These are phyloP conservation scores for Holothuria scabra DNA, from an alignment of 53 echinoderm and acorn worm genomes.

Conservation along the genomic window DNA sequence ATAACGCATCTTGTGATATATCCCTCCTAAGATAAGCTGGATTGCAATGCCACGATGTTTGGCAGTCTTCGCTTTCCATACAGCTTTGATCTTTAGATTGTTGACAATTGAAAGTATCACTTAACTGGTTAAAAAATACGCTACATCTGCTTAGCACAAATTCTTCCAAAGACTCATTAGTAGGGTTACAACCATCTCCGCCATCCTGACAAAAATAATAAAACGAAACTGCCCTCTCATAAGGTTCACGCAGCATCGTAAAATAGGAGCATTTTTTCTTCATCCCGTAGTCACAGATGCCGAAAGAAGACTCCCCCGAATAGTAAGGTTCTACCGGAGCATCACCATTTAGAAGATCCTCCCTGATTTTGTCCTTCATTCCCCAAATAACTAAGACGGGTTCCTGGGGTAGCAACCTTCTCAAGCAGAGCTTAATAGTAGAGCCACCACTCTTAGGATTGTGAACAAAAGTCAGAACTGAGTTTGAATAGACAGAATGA, in stretches of 20 bases:
- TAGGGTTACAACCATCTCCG: background rate
- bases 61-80: background rate
- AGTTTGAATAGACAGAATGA: background rate
- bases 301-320: conserved; percentile 45
- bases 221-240: conserved; percentile 39
- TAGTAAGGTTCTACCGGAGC: background rate
- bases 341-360: conserved; percentile 14
- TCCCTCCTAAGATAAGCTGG: conserved; percentile 22
- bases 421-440: conserved; percentile 47
- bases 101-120: conserved; percentile 28
- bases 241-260: conserved; percentile 59
- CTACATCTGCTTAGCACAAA: conserved; percentile 51
- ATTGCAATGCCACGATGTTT: conserved; percentile 6
- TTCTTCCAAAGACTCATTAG: conserved; percentile 48
- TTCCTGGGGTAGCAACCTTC: too few relatives aligned
- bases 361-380: background rate
- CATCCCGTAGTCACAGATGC: conserved; percentile 50
- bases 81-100: background rate
- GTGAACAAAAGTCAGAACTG: conserved; percentile 35
- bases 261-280: conserved; percentile 55
- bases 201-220: conserved; percentile 57
- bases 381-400: conserved; percentile 2
- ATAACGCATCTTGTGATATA: background rate
- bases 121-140: conserved; percentile 38
- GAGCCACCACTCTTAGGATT: conserved; percentile 51